Evolutionary conservation across 2,888 invertebrate species (phyloP).

Genomic region (Temnothorax unifasciatus): DNA sequence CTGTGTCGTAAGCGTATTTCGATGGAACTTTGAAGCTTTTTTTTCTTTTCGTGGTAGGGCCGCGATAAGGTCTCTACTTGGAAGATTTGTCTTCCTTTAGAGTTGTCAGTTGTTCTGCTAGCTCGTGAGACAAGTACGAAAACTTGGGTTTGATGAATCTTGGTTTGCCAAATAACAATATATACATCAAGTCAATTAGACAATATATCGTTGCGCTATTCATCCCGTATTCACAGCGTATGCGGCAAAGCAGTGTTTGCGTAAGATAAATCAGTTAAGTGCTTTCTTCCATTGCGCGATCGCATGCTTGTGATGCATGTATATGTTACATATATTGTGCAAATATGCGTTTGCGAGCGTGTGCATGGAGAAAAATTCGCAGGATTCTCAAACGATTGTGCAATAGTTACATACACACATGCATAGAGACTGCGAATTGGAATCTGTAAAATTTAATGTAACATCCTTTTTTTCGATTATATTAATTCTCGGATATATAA

Average conservation of each 20-base stretch:
- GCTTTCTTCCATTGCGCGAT: conserved; percentile 46
- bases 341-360: conserved; percentile 3
- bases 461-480: not conserved
- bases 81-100: conserved; percentile 14
- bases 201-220: conserved; percentile 34
- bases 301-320: not conserved
- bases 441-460: not conserved
- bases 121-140: conserved; percentile 13
- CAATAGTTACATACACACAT: not conserved
- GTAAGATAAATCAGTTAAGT: conserved; percentile 52
- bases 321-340: conserved; percentile 20
- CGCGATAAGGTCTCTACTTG: conserved; percentile 5
- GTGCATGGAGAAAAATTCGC: conserved; percentile 1
- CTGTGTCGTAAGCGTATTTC: not conserved
- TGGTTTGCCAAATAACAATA: conserved; percentile 36
- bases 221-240: conserved; percentile 18
- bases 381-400: conserved; percentile 10
- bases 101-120: not conserved
- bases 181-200: conserved; percentile 50
- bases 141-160: conserved; percentile 35
- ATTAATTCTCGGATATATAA: not conserved
- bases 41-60: not conserved
- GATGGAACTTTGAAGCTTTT: not conserved
- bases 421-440: not conserved
- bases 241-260: conserved; percentile 36